Evolutionary conservation across 2,888 invertebrate genomes (phyloP), one percentile per base, ranked within the genome.

Genomic region (Rhabditophanes sp.): DNA sequence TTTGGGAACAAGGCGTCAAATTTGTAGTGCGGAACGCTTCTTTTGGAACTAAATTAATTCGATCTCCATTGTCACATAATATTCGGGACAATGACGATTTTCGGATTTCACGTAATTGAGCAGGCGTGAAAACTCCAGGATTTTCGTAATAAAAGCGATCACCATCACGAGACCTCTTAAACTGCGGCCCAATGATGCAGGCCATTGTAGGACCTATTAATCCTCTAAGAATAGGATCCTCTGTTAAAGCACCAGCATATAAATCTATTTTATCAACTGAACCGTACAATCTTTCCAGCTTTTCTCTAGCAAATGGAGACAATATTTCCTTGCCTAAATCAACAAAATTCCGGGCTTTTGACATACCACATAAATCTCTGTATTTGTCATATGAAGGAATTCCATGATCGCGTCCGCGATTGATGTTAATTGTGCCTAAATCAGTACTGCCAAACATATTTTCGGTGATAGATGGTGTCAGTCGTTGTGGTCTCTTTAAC

Each of bases 401-500:
- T 1, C 79, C 93, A 65, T 93, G 90, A 65, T 93, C 90, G 33
- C 90, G 72, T 1, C 81, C 79, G 51, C 93, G 71, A 65, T 93
- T 90, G 41, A 93, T 80, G 57, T 93, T 93, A 66, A 93, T 79
- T 1, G 90, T 82, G 2, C 88, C 90, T 46, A 93, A 72, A 68
- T 93, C 93, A 31, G 54, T 60, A 31, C 55, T 56, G 33, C 71
- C 51, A 50, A 75, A 75, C n/a, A 96, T 72, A 52, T 82, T 79
- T 66, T 96, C 93, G 0, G 90, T 96, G 14, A 96, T 72, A 64
- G 93, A 87, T 0, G 77, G 74, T 57, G 93, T 96, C 14, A 96
- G 70, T 64, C 88, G 82, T 67, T 93, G 79, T 4, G 63, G 63
- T 30, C 60, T 34, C 39, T 63, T 60, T 15, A 57, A 50, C 9